phyloP scores from a whole-genome alignment of 2,113 vertebrate species.

The Microtus oregoni region DNA sequence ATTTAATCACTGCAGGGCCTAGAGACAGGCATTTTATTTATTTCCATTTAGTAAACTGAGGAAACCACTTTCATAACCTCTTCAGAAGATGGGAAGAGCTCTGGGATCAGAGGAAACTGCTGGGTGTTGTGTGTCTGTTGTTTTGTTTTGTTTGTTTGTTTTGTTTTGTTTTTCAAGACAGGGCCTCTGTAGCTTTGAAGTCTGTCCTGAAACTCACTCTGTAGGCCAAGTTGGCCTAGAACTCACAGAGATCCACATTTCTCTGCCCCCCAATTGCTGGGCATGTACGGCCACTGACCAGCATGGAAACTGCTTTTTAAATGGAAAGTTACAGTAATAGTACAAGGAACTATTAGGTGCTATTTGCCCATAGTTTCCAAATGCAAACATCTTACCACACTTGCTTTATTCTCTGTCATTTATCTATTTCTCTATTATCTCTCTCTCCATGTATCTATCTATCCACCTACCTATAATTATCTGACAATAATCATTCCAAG shows the following conservation, averaged over 20 bases:
- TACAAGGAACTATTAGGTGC: background rate
- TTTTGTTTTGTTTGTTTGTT: no score
- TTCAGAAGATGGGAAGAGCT: background rate
- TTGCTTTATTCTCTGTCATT: background rate
- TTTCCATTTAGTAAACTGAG: background rate
- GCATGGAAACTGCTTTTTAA: background rate
- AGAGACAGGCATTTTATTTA: background rate
- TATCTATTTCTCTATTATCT: background rate
- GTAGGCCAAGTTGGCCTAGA: no score
- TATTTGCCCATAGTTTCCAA: background rate
- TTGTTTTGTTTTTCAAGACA: no score
- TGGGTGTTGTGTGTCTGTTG: background rate
- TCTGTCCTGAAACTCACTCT: no score
- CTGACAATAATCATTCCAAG: background rate
- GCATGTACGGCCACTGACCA: no score
- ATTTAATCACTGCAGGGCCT: background rate
- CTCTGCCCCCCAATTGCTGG: no score
- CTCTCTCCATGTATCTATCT: background rate
- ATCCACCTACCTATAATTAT: background rate
- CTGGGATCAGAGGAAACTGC: background rate
- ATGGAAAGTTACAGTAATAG: background rate
- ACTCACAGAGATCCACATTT: no score
- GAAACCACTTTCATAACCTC: background rate
- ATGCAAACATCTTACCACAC: background rate
- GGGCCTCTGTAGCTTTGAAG: no score